A percentile compares a stretch with the other conserved stretches of the same genome.
phyloP scores from a whole-genome alignment of 2,888 invertebrate species.

The Prionchulus punctatus region DNA sequence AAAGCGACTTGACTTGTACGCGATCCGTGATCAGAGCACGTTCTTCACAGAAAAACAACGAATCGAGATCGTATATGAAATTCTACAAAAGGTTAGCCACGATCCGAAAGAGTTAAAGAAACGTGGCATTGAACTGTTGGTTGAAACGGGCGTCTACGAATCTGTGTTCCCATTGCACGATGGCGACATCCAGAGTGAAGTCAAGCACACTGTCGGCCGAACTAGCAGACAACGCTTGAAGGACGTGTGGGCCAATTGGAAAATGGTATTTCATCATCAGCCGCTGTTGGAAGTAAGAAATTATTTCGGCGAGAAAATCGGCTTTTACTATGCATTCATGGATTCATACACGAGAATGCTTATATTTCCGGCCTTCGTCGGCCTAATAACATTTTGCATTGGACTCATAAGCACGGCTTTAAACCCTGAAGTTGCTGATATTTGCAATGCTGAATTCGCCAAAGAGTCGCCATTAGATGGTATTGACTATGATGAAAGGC shows the following conservation, averaged over 20 bases:
- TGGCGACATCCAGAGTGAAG: neutral
- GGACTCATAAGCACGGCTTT: neutral
- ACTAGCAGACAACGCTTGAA: neutral
- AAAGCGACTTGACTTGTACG: neutral
- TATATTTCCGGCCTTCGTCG: neutral
- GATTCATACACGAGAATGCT: conserved; percentile 3
- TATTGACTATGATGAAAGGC: no score
- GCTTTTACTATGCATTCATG: conserved; percentile 2
- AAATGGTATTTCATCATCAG: neutral
- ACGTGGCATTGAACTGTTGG: neutral
- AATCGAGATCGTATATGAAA: neutral
- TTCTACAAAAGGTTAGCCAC: neutral
- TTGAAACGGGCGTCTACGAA: neutral
- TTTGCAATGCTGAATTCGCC: no score
- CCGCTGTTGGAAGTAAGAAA: neutral
- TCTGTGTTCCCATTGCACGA: neutral
- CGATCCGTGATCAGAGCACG: neutral
- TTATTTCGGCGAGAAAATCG: conserved; percentile 1
- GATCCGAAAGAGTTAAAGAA: neutral
- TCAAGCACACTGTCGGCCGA: no score
- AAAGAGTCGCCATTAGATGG: no score
- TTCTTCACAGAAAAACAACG: neutral
- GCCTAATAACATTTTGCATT: neutral
- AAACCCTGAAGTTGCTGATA: no score
- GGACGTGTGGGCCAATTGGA: neutral